Evolutionary conservation across 2,797 vertebrate species (phyloP), one percentile per base, ranked within the genome.

Genomic region (Pantherophis vulpinus): DNA sequence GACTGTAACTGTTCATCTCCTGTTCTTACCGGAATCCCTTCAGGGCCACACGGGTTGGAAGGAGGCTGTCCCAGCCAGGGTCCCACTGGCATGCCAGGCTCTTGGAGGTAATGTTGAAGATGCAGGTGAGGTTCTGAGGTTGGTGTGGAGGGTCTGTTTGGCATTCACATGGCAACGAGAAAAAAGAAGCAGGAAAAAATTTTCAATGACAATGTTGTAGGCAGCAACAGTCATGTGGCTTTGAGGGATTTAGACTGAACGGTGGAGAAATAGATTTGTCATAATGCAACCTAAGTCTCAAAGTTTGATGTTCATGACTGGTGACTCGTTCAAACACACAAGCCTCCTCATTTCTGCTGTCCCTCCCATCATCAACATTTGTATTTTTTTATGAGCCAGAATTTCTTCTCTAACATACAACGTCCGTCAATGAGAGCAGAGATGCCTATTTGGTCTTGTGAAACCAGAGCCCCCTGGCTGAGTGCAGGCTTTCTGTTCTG

Each of bases 71-170:
- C 0, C 90, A 93, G 6, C 98, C 98, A 1, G 96, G 97, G 88
- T 98, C 96, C 99, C 99, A 99, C 8, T 79, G 97, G 94, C 99
- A 99, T 5, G 91, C 97, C 95, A 99, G 97, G 92, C 47, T 90
- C 0, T 96, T 96, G 18, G 61, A 87, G 1, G 96, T 96, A 86
- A 98, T 96, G 96, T 98, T 98, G 95, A 98, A 98, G 94, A 97
- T 2, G 63, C 99, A 99, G 95, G 97, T 98, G 91, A 99, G 97
- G 95, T 98, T 99, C 86, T 96, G 96, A 25, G 99, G 98, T 27
- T 94, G 88, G 0, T 97, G 58, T 2, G 99, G 99, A 5, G 97
- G 98, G 95, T 98, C 99, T 99, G 93, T 2, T 93, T 29, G 55
- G 91, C 54, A 13, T 88, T 6, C 54, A 18, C 16, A 1, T 1